A percentile compares a stretch with the other conserved stretches of the same genome.
phyloP scores from a whole-genome alignment of 2,113 vertebrate genomes.

The Petrocephalus microphthalmus region DNA sequence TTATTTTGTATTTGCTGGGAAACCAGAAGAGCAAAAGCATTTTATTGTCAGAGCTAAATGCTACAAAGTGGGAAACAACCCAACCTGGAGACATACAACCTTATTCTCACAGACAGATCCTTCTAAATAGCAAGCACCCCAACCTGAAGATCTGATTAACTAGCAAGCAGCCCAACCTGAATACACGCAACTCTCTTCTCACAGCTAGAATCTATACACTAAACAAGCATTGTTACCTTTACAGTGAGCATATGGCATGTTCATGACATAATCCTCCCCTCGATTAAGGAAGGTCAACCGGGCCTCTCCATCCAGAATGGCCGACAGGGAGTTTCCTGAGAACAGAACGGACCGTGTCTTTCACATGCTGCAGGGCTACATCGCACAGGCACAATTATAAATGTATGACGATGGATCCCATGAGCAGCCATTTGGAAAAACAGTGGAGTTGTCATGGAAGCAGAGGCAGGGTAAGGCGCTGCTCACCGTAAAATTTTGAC shows the following conservation, averaged over 20 bases:
- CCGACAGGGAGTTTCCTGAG: slow-evolving; percentile 93
- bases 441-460: background rate
- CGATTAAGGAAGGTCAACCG: slow-evolving; percentile 87
- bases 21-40: background rate
- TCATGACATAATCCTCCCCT: slow-evolving; percentile 95
- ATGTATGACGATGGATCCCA: background rate
- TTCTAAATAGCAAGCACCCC: too few species aligned
- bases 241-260: slow-evolving; percentile 98
- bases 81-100: background rate
- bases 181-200: background rate
- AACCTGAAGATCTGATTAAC: too few species aligned
- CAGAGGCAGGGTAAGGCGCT: background rate
- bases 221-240: slow-evolving; percentile 72
- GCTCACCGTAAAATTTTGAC: slow-evolving; percentile 94
- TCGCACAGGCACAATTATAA: background rate
- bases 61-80: background rate
- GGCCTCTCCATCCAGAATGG: slow-evolving; percentile 91
- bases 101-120: background rate
- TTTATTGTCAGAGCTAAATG: background rate
- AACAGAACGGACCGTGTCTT: slow-evolving; percentile 27
- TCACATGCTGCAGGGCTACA: background rate
- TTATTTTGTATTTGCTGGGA: background rate
- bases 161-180: background rate
- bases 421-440: background rate
- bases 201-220: background rate